phyloP scores from a whole-genome alignment of 2,113 vertebrate species.

The Rana temporaria region DNA sequence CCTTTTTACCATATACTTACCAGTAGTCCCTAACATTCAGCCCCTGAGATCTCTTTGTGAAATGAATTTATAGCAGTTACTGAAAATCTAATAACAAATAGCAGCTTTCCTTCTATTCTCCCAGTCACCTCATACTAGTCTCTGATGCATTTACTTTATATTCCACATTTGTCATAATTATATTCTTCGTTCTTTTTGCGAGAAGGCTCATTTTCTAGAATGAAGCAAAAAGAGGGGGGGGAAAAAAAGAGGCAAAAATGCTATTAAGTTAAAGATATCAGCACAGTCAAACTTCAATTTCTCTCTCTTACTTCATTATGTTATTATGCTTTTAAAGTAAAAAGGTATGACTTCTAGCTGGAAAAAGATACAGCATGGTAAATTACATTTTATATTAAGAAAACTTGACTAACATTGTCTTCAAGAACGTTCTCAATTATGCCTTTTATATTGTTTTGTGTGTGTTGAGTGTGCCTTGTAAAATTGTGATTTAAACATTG shows the following conservation, averaged over 20 bases:
- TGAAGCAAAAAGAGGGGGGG: background rate
- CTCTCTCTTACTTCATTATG: background rate
- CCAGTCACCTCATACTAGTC: slow-evolving; percentile 6
- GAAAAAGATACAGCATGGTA: background rate
- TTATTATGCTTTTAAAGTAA: background rate
- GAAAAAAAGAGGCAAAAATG: background rate
- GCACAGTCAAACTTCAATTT: background rate
- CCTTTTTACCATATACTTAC: background rate
- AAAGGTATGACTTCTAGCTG: background rate
- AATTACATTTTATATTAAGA: background rate
- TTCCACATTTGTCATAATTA: slow-evolving; percentile 33
- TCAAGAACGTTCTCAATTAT: too few relatives aligned
- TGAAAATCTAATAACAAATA: slow-evolving; percentile 21
- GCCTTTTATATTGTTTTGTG: too few relatives aligned
- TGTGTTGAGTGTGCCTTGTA: too few relatives aligned
- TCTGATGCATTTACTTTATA: slow-evolving; percentile 16
- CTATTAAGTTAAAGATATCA: background rate
- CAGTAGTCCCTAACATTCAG: background rate
- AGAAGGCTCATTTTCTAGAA: slow-evolving; percentile 29
- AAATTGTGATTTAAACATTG: too few relatives aligned
- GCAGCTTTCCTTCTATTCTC: slow-evolving; percentile 10
- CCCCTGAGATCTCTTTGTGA: background rate
- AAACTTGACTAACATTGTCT: background rate
- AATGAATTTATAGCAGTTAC: slow-evolving; percentile 17
- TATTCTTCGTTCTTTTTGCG: slow-evolving; percentile 31